Evolutionary conservation across 1,140 invertebrate genomes (phyloP), one percentile per base, ranked within the genome.

Genomic region (Diorhabda sublineata): DNA sequence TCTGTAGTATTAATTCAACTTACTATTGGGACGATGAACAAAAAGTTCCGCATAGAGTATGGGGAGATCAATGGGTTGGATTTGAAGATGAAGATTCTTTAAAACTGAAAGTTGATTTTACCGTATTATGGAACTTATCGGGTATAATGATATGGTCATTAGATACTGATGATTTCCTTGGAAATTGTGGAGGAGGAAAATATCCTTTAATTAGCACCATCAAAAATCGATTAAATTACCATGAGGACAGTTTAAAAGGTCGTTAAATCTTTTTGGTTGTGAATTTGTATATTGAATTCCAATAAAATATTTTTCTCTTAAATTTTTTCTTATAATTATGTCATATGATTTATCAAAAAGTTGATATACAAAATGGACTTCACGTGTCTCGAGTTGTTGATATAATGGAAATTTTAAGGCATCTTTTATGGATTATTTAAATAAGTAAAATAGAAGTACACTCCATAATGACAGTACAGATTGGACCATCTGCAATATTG

Each of bases 71-170:
- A 64, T 81, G 81, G 81, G 73, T 82, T n/a, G 75, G 79, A 57
- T 82, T 76, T 58, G 79, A 82, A 47, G 74, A 82, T 47, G 66
- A 70, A 8, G 44, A 69, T 69, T 81, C 77, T 4, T 72, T 77
- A 43, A 61, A 7, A 4, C 47, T 70, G 42, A 78, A 78, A 69
- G 72, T 76, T 0, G 69, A 88, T 44, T 90, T 84, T 69, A 84
- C 85, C 2, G 81, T 85, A 56, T 66, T 75, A 1, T 72, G 80
- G 3, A 82, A 82, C 58, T 79, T 92, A 2, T 87, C 82, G 58
- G 90, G 90, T 42, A 83, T 82, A 3, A 91, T 92, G 89, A 69
- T 90, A 0, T 92, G 90, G 91, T 88, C 87, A 71, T 83, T 92
- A 4, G 91, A 92, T 70, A 89, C 88, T 59, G 90, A 92, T 74